A percentile compares a stretch with the other conserved stretches of the same genome.
Conservation (phyloP, 2,797 vertebrate genomes). For the Typhlichthys eigenmanni region DNA sequence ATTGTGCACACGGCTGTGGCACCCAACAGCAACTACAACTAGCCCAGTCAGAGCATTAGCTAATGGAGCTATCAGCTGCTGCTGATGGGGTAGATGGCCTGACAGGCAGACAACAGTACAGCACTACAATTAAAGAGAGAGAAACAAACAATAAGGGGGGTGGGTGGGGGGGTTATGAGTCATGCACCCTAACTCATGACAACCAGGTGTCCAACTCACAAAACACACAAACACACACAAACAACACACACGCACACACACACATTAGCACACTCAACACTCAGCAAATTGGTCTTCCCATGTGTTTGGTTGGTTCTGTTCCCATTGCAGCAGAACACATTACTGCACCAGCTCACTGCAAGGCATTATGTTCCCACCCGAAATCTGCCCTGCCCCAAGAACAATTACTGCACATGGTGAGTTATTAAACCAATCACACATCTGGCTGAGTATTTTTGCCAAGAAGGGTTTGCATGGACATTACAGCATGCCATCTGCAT, state of each 20-base stretch:
- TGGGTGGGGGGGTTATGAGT: slow-evolving; percentile 5
- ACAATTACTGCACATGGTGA: slow-evolving; percentile 13
- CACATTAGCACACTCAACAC: neutral
- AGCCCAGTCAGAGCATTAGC: neutral
- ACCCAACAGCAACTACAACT: slow-evolving; percentile 1
- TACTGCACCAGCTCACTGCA: slow-evolving; percentile 1
- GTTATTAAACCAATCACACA: slow-evolving; percentile 16
- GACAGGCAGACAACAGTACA: neutral
- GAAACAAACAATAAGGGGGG: slow-evolving; percentile 8
- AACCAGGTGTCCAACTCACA: slow-evolving; percentile 20
- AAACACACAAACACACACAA: slow-evolving; percentile 10
- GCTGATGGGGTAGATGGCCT: too few species aligned
- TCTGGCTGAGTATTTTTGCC: neutral
- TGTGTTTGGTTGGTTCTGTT: slow-evolving; percentile 1
- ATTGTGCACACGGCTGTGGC: slow-evolving; percentile 14
- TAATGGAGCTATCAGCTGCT: too few species aligned
- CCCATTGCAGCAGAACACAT: slow-evolving; percentile 30
- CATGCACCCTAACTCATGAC: slow-evolving; percentile 5
- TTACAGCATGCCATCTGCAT: neutral
- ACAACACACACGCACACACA: slow-evolving; percentile 9
- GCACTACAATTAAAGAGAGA: neutral
- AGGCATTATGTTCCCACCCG: neutral
- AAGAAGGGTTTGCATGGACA: too few species aligned
- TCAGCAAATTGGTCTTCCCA: neutral
- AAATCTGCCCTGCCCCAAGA: slow-evolving; percentile 7